These are phyloP conservation scores for Dicranocentrus wangi DNA, from an alignment of 2,888 invertebrate genomes.

Conservation along the genomic window DNA sequence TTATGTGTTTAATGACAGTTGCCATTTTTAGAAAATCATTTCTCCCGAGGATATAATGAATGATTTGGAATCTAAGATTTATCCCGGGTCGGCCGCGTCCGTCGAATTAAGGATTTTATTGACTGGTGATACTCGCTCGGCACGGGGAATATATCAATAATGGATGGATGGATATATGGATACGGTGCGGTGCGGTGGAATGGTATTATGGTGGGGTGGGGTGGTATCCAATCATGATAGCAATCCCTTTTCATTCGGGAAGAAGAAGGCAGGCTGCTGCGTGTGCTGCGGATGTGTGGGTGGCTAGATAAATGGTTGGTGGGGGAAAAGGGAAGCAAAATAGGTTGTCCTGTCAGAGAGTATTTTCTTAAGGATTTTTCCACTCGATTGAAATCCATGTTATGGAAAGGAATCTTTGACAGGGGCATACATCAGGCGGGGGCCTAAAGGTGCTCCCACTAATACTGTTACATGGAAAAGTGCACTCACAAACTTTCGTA, in stretches of 20 bases:
- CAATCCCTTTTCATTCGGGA: neutral
- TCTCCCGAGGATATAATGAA: neutral
- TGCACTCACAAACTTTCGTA: too few species aligned
- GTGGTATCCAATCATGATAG: conserved; percentile 10
- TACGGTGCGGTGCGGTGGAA: too few species aligned
- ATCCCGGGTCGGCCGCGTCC: too few species aligned
- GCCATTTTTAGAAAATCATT: conserved; percentile 30
- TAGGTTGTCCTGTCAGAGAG: conserved; percentile 66
- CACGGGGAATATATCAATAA: neutral
- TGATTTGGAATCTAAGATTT: too few species aligned
- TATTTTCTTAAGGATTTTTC: conserved; percentile 70
- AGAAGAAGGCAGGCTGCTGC: conserved; percentile 25
- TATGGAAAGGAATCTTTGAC: conserved; percentile 69
- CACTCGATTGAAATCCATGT: conserved; percentile 72
- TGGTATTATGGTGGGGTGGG: too few species aligned
- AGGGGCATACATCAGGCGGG: conserved; percentile 68
- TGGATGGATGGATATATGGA: neutral
- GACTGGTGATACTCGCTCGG: conserved; percentile 2
- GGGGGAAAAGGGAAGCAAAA: conserved; percentile 24
- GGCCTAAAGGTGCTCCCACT: neutral
- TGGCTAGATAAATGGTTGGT: conserved; percentile 58
- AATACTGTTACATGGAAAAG: neutral
- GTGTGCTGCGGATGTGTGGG: conserved; percentile 34
- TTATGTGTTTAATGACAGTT: too few species aligned
- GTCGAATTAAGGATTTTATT: too few species aligned